A percentile compares a stretch with the other conserved stretches of the same genome.
These are phyloP conservation scores for Drosophila mauritiana DNA, from an alignment of 1,140 invertebrate species.

Conservation along the genomic window DNA sequence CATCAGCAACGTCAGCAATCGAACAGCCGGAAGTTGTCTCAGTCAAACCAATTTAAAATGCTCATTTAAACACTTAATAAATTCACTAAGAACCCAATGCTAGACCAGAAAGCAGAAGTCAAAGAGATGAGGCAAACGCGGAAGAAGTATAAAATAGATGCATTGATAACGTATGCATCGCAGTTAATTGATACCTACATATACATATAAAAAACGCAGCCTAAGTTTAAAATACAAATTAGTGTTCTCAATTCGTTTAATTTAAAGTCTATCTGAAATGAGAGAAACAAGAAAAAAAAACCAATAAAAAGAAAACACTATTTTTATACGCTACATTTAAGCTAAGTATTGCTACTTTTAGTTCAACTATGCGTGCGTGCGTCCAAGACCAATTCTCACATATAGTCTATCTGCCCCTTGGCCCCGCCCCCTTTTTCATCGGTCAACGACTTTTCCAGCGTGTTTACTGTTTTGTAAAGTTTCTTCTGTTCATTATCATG, in stretches of 20 bases:
- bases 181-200: constrained; percentile 38
- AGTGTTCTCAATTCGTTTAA: constrained; percentile 71
- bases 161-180: constrained; percentile 46
- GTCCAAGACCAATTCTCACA: constrained; percentile 69
- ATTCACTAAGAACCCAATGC: constrained; percentile 58
- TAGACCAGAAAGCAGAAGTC: constrained; percentile 32
- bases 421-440: constrained; percentile 10
- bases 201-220: constrained; percentile 51
- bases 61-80: constrained; percentile 72
- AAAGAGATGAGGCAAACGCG: constrained; percentile 37
- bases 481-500: constrained; percentile 35
- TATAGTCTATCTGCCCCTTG: constrained; percentile 28
- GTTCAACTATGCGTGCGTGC: constrained; percentile 73
- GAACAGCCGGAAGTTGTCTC: constrained; percentile 38
- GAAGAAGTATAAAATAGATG: constrained; percentile 37
- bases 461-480: constrained; percentile 47
- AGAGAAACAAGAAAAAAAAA: constrained; percentile 8
- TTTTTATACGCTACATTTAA: constrained; percentile 79
- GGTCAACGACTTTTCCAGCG: constrained; percentile 31
- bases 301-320: constrained; percentile 49
- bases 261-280: constrained; percentile 53
- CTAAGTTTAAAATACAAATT: constrained; percentile 65
- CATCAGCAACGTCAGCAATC: constrained; percentile 36
- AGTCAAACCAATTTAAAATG: constrained; percentile 58
- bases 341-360: constrained; percentile 80